Conservation (phyloP, 1,140 invertebrate species). For the Mactra quadrangularis region DNA sequence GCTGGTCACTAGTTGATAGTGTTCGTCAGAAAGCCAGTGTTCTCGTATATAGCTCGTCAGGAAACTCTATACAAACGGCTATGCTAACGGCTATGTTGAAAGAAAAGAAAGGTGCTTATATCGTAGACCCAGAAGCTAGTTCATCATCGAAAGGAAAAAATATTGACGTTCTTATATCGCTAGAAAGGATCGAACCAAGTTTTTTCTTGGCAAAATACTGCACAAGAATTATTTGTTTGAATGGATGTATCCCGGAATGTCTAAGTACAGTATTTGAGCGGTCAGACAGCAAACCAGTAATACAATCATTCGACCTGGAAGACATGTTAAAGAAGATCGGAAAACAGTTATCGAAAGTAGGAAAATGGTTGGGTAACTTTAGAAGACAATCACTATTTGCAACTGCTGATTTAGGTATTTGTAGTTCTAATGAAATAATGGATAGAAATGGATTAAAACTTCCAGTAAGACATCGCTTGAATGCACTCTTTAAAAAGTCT, state of each 20-base stretch:
- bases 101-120: not conserved
- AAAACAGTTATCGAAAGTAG: not conserved
- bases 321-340: not conserved
- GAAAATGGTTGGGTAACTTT: not conserved
- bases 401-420: not conserved
- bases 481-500: slow-evolving; percentile 55
- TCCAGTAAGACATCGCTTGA: not conserved
- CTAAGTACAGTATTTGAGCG: not conserved
- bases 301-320: not conserved
- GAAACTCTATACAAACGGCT: not conserved
- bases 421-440: not conserved
- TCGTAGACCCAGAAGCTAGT: not conserved
- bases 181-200: not conserved
- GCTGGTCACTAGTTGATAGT: not conserved
- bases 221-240: slow-evolving; percentile 7
- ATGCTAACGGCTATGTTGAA: not conserved
- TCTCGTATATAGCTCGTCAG: not conserved
- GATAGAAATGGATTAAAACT: not conserved
- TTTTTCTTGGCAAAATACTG: not conserved
- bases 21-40: slow-evolving; percentile 4
- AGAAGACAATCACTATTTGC: not conserved
- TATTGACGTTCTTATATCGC: slow-evolving; percentile 11
- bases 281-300: too few species aligned
- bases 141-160: not conserved
- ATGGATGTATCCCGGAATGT: not conserved